Percentiles rank a stretch among this genome's conserved stretches.
phyloP scores from a whole-genome alignment of 2,797 vertebrate genomes.

The Manis pentadactyla region DNA sequence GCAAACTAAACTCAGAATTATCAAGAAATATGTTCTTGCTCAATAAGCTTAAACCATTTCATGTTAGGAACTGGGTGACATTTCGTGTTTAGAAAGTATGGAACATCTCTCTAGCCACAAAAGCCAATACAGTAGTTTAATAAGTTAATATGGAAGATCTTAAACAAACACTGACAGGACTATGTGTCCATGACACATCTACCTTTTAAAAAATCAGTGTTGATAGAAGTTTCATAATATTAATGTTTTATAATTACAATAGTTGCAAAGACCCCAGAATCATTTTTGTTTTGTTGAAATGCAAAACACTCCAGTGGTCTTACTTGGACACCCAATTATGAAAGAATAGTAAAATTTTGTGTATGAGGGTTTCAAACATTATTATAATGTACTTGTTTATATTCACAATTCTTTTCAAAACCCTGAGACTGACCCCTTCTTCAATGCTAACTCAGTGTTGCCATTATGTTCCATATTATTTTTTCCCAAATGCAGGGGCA shows the following conservation, averaged over 20 bases:
- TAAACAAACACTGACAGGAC: background rate
- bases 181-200: background rate
- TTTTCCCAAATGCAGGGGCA: background rate
- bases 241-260: background rate
- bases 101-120: background rate
- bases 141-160: background rate
- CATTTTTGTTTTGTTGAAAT: background rate
- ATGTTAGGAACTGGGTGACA: background rate
- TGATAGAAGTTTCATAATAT: background rate
- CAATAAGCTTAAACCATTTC: background rate
- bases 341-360: background rate
- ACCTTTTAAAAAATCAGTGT: background rate
- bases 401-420: background rate
- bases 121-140: background rate
- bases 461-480: background rate
- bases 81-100: background rate
- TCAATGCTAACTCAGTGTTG: background rate
- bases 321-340: background rate
- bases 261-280: background rate
- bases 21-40: background rate
- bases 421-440: background rate
- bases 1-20: background rate
- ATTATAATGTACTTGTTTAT: background rate
- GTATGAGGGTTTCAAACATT: background rate
- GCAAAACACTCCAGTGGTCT: background rate